Conservation (phyloP, 2,113 vertebrate genomes). For the Trachemys scripta region DNA sequence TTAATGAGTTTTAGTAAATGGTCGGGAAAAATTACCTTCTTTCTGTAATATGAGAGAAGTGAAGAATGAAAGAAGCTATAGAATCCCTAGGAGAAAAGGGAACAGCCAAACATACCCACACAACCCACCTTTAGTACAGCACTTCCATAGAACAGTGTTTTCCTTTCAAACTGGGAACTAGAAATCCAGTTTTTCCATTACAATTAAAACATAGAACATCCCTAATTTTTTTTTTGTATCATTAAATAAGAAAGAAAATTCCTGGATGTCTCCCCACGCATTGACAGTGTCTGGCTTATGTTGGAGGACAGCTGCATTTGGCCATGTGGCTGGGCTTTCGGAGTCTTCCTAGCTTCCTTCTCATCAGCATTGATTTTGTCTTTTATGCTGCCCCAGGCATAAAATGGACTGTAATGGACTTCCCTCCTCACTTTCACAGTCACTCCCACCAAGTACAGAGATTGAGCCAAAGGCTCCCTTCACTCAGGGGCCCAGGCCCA, state of each 20-base stretch:
- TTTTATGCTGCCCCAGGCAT: background rate
- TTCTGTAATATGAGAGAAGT: slow-evolving; percentile 93
- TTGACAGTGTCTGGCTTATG: slow-evolving; percentile 69
- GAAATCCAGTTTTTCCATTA: slow-evolving; percentile 71
- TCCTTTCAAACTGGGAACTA: slow-evolving; percentile 54
- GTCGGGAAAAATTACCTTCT: slow-evolving; percentile 94
- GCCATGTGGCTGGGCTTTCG: slow-evolving; percentile 45
- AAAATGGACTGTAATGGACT: background rate
- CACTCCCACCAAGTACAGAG: background rate
- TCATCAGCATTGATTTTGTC: slow-evolving; percentile 58
- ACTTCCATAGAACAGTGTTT: slow-evolving; percentile 10
- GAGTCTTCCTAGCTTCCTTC: slow-evolving; percentile 63
- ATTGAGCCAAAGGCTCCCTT: background rate
- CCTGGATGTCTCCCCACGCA: slow-evolving; percentile 54
- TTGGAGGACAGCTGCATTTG: slow-evolving; percentile 60
- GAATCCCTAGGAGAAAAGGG: slow-evolving; percentile 81
- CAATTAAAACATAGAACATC: slow-evolving; percentile 72
- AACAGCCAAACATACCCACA: slow-evolving; percentile 29
- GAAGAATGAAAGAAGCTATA: slow-evolving; percentile 88
- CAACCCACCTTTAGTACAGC: background rate
- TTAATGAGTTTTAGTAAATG: slow-evolving; percentile 99
- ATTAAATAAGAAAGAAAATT: slow-evolving; percentile 50
- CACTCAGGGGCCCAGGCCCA: background rate
- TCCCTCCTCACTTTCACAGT: background rate
- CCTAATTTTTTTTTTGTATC: slow-evolving; percentile 75